Evolutionary conservation across 2,888 invertebrate species (phyloP), one percentile per base, ranked within the genome.

Genomic region (Stenchaetothrips biformis): DNA sequence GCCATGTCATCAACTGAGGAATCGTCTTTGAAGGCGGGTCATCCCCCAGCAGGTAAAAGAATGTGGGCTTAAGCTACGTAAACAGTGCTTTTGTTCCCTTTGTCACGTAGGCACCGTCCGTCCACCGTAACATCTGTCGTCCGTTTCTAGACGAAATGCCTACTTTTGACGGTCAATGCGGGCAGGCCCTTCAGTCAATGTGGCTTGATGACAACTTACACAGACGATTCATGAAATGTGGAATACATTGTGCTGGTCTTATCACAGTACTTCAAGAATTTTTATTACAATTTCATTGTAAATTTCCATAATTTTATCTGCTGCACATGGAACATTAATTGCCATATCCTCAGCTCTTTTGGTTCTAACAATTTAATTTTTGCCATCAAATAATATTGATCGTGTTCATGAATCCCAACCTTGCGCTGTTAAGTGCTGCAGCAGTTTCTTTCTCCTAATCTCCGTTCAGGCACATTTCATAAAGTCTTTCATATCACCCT

Each of bases 1-100:
- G 25, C 67, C 21, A 86, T 85, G 87, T 86, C 92, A 84, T 90
- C 90, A 84, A 90, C 92, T 84, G 91, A 89, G 84, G 92, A 92
- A 83, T 86, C 90, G 81, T 92, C 93, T 87, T 89, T 94, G 67
- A 94, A 95, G 86, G 96, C 92, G 83, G 96, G 96, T 81, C 96
- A 96, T 88, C 95, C 95, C 83, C 96, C 96, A 85, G 96, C 96
- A 90, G 93, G 96, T 96, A 89, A 89, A 86, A 84, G 81, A 81
- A 81, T 83, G 81, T 79, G 79, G 27, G 25, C 9, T 25, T 74
- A 79, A 21, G 78, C 27, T 85, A 86, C 86, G 85, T 86, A 80
- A 78, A 85, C 84, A 83, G 74, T 77, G 48, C 78, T 59, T 53
- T 78, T n/a, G 79, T 79, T 78, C 74, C 79, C 49, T 79, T 74